Evolutionary conservation across 2,888 invertebrate genomes (phyloP).

Genomic region (Apodemia zela): DNA sequence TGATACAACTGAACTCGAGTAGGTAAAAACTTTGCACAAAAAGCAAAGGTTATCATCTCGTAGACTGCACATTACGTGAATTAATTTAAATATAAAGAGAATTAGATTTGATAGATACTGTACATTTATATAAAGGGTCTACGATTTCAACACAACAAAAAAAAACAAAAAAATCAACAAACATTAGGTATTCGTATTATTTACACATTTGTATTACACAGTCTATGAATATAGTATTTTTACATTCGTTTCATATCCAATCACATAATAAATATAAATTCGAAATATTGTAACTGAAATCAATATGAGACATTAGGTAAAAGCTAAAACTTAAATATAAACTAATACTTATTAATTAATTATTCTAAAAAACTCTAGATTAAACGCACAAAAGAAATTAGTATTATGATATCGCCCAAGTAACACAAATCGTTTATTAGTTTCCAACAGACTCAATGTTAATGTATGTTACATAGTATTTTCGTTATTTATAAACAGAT

Average conservation of each 20-base stretch:
- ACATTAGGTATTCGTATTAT: slow-evolving; percentile 12
- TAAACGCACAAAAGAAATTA: not conserved
- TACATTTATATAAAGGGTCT: not conserved
- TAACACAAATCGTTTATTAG: not conserved
- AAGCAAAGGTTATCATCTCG: too few species aligned
- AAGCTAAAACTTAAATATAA: not conserved
- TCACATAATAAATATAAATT: slow-evolving; percentile 10
- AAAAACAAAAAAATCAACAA: slow-evolving; percentile 10
- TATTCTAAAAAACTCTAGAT: not conserved
- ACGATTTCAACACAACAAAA: slow-evolving; percentile 7
- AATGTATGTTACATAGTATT: too few species aligned
- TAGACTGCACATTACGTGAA: too few species aligned
- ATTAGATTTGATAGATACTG: not conserved
- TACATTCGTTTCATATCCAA: not conserved
- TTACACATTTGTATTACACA: slow-evolving; percentile 5
- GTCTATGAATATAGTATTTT: not conserved
- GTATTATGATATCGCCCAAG: not conserved
- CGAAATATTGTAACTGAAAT: slow-evolving; percentile 4
- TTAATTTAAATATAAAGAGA: too few species aligned
- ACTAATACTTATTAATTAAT: not conserved
- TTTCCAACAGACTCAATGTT: not conserved
- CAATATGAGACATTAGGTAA: not conserved
- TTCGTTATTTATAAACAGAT: too few species aligned
- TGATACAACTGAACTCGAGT: too few species aligned
- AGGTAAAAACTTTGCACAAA: too few species aligned